Base-by-base conservation (phyloP, 2,113 vertebrate genomes). In the Macquaria australasica region DNA sequence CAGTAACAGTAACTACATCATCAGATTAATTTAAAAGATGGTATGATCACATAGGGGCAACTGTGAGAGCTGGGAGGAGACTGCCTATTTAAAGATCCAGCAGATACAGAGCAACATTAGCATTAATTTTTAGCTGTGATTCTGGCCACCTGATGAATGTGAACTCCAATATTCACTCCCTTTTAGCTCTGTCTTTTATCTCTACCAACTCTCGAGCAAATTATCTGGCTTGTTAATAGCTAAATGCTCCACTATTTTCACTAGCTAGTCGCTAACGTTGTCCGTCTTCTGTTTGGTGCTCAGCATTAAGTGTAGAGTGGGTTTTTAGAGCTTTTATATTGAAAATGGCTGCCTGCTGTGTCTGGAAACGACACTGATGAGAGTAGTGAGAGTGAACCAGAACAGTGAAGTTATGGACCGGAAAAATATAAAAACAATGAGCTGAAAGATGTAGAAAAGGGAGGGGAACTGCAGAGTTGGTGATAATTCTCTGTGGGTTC, bases 351-450 rank as follows among this genome's bases (percentile, higher is more conserved):
- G 45, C 41, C 28, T 66, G 39, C 66, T 59, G 73, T 82, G 31
- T 56, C 31, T 63, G 28, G 53, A 77, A 75, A 56, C 1, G 8
- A 64, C 1, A 64, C 55, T 68, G 50, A 55, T 53, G n/a, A 81
- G 5, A 51, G 43, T 18, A 8, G 15, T 56, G 56, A 48, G 48
- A 66, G 14, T 50, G 55, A 87, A 63, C 37, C 23, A 39, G 4
- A 43, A 34, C 31, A 28, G 23, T 8, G 4, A 25, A n/a, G 14
- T 34, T 62, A 10, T 6, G 4, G 6, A 28, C 6, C 34, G 28
- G n/a, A 76, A 51, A 28, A 53, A 5, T 14, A 34, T 3, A 34
- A 34, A 53, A 67, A 66, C 31, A 55, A 39, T 18, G 14, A 66
- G 4, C 21, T 48, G 18, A 62, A 25, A 37, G 43, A 63, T 8